Evolutionary conservation across 2,888 invertebrate genomes (phyloP), one percentile per base, ranked within the genome.

Genomic region (Cancer borealis): DNA sequence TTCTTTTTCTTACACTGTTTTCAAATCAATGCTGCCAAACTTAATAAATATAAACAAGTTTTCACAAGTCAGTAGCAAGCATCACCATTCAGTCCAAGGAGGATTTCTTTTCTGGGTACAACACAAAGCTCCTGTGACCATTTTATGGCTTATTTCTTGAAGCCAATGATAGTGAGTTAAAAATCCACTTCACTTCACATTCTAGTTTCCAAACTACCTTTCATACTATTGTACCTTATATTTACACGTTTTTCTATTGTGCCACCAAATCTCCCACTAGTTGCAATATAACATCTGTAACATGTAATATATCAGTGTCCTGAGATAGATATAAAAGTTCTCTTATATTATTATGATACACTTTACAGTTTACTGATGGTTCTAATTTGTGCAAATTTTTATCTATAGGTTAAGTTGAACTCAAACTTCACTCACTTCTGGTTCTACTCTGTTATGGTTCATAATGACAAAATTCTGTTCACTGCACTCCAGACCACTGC

Each of bases 381-480:
- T 88, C 54, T 21, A 49, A 8, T 93, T 91, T 90, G 88, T 90
- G 87, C 47, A 88, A 14, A 39, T 84, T 39, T 39, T 39, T 92
- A 46, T 17, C 10, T 92, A 60, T 88, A 88, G n/a, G 73, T 66
- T 45, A 39, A 84, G 39, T 87, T 87, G 45, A 49, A 92, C 79
- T 94, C 92, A 94, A 49, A 94, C 94, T 90, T 94, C 94, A 87
- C 94, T 94, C 46, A 94, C 94, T 94, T 94, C 94, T 46, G 94
- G 94, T 91, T 94, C 94, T 84, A 46, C 60, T 66, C 94, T 90
- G 26, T 17, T 87, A 66, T 90, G 87, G 45, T 91, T 92, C 46
- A 94, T 49, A 84, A 79, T 21, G n/a, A 91, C 21, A 54, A 46
- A 84, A 54, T 60, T 88, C 79, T 91, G 93, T 30, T 54, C 91